Evolutionary conservation across 2,888 invertebrate species (phyloP), one percentile per base, ranked within the genome.

Genomic region (Cheilosia vernalis): DNA sequence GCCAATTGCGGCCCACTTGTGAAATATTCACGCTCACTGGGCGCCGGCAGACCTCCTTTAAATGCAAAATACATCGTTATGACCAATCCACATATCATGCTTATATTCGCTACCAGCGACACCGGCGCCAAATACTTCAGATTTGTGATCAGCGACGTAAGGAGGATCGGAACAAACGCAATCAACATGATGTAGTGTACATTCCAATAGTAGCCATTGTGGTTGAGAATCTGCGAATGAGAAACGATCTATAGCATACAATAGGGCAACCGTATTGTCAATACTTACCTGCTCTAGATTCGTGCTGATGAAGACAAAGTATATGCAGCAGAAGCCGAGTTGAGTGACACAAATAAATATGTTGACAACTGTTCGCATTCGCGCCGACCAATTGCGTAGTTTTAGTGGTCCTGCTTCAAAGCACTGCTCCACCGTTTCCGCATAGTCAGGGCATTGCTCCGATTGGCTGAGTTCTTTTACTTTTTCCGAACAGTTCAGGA

Each of bases 291-390:
- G 94, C 92, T 96, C 94, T 82, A 97, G 91, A 91, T 97, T 98
- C 85, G 95, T 95, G 13, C 98, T 96, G 88, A 99, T 96, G 91
- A 99, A 99, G 19, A 99, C 97, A 89, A 98, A 96, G 92, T 99
- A 99, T 33, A 99, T 97, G 91, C 98, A 98, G 92, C 99, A 99
- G 93, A 99, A 99, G 81, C 99, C 99, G 83, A 99, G 93, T 93
- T 99, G 99, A n/a, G 99, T 99, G 76, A 98, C 93, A 91, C 98
- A 97, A 70, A 99, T 94, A 93, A 98, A 98, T 15, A 94, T 89
- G 92, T 98, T 97, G 83, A 98, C 97, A 74, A 95, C 89, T 40
- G 93, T 93, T 92, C 95, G 95, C 94, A 96, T 95, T 9, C 92
- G 89, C 37, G 92, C 92, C 0, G 96, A 94, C 89, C 95, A 93